Evolutionary conservation across 1,140 invertebrate genomes (phyloP), one percentile per base, ranked within the genome.

Genomic region (Triops cancriformis): DNA sequence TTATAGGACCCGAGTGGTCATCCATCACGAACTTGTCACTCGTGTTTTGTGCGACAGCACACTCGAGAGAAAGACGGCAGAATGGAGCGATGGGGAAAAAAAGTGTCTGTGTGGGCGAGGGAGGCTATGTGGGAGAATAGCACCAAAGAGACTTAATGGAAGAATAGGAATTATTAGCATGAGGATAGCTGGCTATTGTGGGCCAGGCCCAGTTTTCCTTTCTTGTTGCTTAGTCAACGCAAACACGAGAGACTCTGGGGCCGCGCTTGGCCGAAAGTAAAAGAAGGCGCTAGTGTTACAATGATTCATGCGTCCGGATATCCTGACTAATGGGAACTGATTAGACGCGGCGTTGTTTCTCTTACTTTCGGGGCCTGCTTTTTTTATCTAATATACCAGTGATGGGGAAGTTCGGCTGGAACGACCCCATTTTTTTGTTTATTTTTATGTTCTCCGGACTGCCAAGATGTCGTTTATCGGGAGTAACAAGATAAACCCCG

Each of bases 21-120:
- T 64, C 51, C 51, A 64, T 64, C 51, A 64, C 7, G 51, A 64
- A 64, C 51, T 64, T 64, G 51, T 64, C 51, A 64, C 51, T 14
- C 18, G 51, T 23, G 31, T 37, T 4, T 37, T 37, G 31, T 37
- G 31, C 7, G 31, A 37, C 31, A 37, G 31, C 7, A 37, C 31
- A 37, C 31, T 37, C 2, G 31, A 37, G 31, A 37, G 31, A 7
- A 37, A 2, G 31, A 37, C 2, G 31, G 18, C 1, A 64, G 51
- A 10, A 64, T 23, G 18, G 43, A 45, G 3, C 23, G 10, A 18
- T 64, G 23, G n/a, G 51, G n/a, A n/a, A 64, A 64, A 64, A 64
- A 64, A 64, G 51, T 23, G n/a, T 64, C 23, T 64, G 14, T 64
- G 51, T 64, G 9, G 10, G 51, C 51, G 23, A 23, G 51, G 51